Percentiles rank a stretch among this genome's conserved stretches.
Evolutionary conservation across 64 coral and sea anemone species (phyloP).

Genomic region (Stichodactyla helianthus): DNA sequence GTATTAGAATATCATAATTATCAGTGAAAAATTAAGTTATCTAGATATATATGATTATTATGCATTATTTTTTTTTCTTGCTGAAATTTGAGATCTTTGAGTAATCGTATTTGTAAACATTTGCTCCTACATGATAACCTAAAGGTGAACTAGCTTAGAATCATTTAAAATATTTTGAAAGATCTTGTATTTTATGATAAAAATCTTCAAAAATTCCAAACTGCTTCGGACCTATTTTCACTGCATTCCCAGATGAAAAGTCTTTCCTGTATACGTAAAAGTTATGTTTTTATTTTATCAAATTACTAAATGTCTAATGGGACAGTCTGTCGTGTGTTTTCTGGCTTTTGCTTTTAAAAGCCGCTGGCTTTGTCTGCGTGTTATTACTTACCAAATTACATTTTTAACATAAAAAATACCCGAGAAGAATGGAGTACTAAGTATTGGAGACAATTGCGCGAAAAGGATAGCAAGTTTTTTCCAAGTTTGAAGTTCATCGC

Average conservation of each 20-base stretch:
- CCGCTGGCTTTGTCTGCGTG: too few species aligned
- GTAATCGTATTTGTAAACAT: background rate
- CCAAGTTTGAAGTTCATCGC: background rate
- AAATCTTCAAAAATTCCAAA: background rate
- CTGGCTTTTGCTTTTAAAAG: too few species aligned
- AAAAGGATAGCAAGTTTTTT: background rate
- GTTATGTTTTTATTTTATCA: too few species aligned
- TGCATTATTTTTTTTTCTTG: background rate
- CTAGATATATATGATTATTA: too few species aligned
- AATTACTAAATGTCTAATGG: too few species aligned
- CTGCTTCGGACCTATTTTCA: background rate
- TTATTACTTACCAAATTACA: too few species aligned
- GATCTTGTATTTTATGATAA: background rate
- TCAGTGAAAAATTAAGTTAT: background rate
- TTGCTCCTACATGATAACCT: background rate
- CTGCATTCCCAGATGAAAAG: background rate
- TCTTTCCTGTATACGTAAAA: background rate
- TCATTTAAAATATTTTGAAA: slow-evolving; percentile 14
- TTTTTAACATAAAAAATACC: too few species aligned
- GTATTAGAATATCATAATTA: background rate
- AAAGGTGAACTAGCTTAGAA: background rate
- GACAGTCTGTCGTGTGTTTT: too few species aligned
- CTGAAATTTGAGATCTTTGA: background rate
- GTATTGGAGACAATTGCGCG: too few species aligned
- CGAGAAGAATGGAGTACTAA: too few species aligned